Evolutionary conservation across 2,113 vertebrate genomes (phyloP), one percentile per base, ranked within the genome.

Genomic region (Brachypteracias leptosomus): DNA sequence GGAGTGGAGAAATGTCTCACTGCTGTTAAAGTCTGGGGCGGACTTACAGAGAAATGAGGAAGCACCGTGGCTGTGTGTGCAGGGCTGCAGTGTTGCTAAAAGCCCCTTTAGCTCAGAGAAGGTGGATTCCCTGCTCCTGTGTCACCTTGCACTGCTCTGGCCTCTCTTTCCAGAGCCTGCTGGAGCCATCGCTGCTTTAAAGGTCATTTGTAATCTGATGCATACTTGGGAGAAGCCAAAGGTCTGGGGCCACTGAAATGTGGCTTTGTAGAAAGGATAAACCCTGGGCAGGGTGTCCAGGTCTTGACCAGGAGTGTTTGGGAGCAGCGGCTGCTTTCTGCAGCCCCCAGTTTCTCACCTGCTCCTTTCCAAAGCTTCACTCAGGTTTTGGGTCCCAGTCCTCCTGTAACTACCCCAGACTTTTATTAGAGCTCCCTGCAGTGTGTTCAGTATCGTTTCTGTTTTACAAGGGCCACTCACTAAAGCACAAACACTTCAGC

Each of bases 51-150:
- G 54, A 16, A 51, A 12, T 13, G 19, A 4, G 51, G 1, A n/a
- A 28, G 40, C 7, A 0, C 0, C 4, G 10, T 10, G 14, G 22
- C 19, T 16, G 35, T 12, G 36, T 28, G 16, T 28, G 2, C 22
- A 5, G 31, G 15, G 49, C 73, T 70, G 36, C 16, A 5, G 11
- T 2, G 11, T 54, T 16, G 26, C 58, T 26, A 2, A 25, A 59
- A 17, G 29, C 35, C 10, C 0, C 13, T 44, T 3, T 4, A 75
- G 16, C n/a, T 40, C 2, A 3, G 9, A 38, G 38, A 38, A 40
- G 38, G 4, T 20, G 2, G 8, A 5, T 5, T 17, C 33, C 26
- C 17, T 51, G 24, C n/a, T 70, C 6, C 0, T 3, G 13, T 2
- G 4, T 20, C 16, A 2, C 35, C 79, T 71, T 19, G 0, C 38